Base-by-base conservation (phyloP, 2,113 vertebrate species). In the Fulica atra region DNA sequence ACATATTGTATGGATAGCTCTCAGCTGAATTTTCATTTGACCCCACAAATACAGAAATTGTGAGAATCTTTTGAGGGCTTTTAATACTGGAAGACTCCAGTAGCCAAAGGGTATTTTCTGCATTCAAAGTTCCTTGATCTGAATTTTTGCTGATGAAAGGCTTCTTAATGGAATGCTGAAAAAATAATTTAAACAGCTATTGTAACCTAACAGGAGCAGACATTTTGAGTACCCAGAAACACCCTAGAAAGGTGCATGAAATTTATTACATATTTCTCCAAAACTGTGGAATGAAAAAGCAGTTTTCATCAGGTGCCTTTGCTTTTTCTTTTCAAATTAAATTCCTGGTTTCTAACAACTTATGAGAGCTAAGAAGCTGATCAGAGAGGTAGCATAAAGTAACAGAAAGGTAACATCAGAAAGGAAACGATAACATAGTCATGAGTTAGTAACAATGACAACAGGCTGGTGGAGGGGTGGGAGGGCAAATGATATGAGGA, bases 141-240 rank as follows among this genome's bases (percentile, higher is more conserved):
- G 73, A 93, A 64, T 72, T 92, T 66, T 95, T n/a, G n/a, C 11
- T 79, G 36, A 87, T 96, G 66, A 95, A 96, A 97, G 53, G 4
- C 10, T 72, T 93, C 84, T 85, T 87, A 24, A 77, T 26, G 63
- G 89, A 95, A 96, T 59, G 20, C 38, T 81, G 25, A 42, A 95
- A 93, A 95, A 72, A 72, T 82, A 80, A 93, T 74, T 73, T 61
- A 48, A 92, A 72, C 57, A 85, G 40, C 65, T 9, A 23, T 42
- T 88, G 59, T 73, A 77, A 74, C 59, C 76, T 61, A 97, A 92
- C 51, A 86, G 64, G 92, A 88, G 72, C 40, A 46, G 71, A 76
- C 23, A 38, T 78, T 88, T 13, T 53, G 57, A 86, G 23, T 59
- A 89, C 33, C 15, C 56, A 53, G 59, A 33, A 66, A 88, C 16